Percentiles rank a stretch among this genome's conserved stretches.
Evolutionary conservation across 1,140 invertebrate genomes (phyloP).

Genomic region (Metaphire vulgaris): DNA sequence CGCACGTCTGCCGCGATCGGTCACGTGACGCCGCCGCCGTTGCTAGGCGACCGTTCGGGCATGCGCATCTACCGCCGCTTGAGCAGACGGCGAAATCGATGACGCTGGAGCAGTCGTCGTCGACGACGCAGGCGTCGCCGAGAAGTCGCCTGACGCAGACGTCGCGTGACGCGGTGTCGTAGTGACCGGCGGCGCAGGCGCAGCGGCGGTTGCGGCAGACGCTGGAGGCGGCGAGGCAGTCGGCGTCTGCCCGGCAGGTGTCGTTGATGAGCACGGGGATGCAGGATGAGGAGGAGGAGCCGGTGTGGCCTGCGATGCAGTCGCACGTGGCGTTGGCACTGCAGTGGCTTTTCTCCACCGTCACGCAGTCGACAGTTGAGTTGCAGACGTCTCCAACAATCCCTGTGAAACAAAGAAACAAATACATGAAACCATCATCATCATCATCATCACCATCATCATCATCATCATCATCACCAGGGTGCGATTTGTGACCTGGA

Average conservation of each 20-base stretch:
- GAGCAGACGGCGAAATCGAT: background rate
- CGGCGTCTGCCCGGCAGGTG: background rate
- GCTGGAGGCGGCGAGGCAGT: background rate
- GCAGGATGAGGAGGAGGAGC: background rate
- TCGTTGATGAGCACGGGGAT: background rate
- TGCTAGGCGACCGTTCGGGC: background rate
- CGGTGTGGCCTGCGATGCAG: background rate
- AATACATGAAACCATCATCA: too few species aligned
- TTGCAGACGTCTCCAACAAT: background rate
- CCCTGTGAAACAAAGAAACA: background rate
- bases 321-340: background rate
- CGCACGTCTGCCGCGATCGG: background rate
- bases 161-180: background rate
- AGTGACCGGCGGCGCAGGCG: background rate
- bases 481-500: too few species aligned
- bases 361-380: background rate
- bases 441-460: too few species aligned
- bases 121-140: background rate
- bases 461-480: too few species aligned
- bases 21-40: background rate
- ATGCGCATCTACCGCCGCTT: background rate
- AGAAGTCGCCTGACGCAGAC: background rate
- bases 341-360: background rate
- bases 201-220: background rate
- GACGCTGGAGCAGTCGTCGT: background rate